A percentile compares a stretch with the other conserved stretches of the same genome.
These are phyloP conservation scores for Cryptocheilus praepositus DNA, from an alignment of 2,888 invertebrate species.

Conservation along the genomic window DNA sequence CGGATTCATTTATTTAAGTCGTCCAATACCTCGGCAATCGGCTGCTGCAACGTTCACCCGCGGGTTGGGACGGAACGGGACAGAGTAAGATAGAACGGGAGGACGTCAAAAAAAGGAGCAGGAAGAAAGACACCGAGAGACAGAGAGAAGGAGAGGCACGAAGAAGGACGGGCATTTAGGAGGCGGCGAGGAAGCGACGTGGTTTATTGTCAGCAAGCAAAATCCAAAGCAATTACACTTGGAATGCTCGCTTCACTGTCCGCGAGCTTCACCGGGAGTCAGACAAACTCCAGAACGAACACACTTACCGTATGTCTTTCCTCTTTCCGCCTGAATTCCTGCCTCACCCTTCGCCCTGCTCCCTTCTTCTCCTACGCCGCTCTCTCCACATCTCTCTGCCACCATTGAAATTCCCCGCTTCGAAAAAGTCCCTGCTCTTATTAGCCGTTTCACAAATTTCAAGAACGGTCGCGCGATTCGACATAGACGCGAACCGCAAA, in stretches of 20 bases:
- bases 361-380: too few relatives aligned
- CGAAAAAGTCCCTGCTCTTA: too few relatives aligned
- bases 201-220: constrained; percentile 66
- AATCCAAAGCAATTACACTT: constrained; percentile 66
- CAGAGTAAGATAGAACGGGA: background rate
- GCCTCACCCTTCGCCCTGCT: too few relatives aligned
- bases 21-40: constrained; percentile 10
- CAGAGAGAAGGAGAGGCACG: constrained; percentile 31
- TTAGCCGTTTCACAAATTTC: too few relatives aligned
- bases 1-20: constrained; percentile 52
- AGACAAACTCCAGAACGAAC: too few relatives aligned
- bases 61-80: background rate
- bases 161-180: constrained; percentile 41
- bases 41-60: background rate
- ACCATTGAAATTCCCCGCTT: too few relatives aligned
- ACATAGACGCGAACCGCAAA: too few relatives aligned
- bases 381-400: too few relatives aligned
- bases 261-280: constrained; percentile 1
- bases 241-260: constrained; percentile 53
- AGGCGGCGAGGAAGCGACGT: constrained; percentile 47
- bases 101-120: background rate
- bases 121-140: constrained; percentile 4
- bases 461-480: too few relatives aligned
- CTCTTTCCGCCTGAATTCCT: too few relatives aligned
- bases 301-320: too few relatives aligned